phyloP scores from a whole-genome alignment of 1,140 invertebrate genomes.

The Pygmarrhopalites habei region DNA sequence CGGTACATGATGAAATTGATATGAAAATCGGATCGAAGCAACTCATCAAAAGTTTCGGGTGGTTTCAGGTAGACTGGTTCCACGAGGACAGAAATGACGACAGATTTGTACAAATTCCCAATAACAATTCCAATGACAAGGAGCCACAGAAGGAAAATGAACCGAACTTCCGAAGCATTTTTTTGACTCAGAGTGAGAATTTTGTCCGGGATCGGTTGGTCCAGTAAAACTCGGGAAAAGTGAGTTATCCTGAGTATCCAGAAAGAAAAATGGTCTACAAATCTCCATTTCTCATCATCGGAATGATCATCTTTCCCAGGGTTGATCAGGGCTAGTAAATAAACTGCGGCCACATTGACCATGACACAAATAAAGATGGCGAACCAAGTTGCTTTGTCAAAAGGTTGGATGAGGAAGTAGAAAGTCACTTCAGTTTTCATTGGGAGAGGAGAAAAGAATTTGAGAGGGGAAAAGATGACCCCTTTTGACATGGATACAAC shows the following conservation, averaged over 20 bases:
- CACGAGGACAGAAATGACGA: neutral
- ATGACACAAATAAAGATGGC: neutral
- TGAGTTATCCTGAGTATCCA: neutral
- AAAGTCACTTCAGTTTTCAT: neutral
- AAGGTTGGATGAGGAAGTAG: neutral
- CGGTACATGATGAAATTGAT: neutral
- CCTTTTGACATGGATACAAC: neutral
- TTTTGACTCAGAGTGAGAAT: neutral
- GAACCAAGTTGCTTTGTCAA: neutral
- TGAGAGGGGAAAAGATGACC: neutral
- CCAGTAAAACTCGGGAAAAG: neutral
- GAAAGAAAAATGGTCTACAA: neutral
- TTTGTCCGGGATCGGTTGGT: neutral
- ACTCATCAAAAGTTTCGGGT: neutral
- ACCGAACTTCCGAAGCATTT: neutral
- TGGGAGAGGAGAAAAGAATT: neutral
- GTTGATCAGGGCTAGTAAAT: neutral
- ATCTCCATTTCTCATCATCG: neutral
- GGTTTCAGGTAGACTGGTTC: neutral
- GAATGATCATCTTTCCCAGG: neutral
- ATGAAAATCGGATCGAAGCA: neutral
- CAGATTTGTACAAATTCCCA: neutral
- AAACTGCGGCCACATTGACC: neutral
- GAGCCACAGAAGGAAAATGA: neutral
- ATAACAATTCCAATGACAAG: neutral